Conservation (phyloP, 2,797 vertebrate species). For the Diplodus puntazzo region DNA sequence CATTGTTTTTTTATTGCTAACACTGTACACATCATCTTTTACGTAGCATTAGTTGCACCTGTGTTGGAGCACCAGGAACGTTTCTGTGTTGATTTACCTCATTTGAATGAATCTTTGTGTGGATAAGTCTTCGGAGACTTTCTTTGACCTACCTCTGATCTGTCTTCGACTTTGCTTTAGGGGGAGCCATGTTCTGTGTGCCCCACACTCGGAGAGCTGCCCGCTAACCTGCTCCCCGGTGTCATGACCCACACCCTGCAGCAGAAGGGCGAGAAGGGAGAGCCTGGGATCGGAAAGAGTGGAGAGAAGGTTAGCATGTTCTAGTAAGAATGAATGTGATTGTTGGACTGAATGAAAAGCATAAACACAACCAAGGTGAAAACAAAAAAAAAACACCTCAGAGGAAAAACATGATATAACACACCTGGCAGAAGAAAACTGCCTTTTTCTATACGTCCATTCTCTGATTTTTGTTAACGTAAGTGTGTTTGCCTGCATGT, state of each 20-base stretch:
- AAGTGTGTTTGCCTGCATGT: constrained; percentile 39
- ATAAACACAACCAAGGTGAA: constrained; percentile 15
- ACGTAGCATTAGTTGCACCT: too few species aligned
- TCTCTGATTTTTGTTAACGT: constrained; percentile 44
- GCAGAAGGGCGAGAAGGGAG: constrained; percentile 73
- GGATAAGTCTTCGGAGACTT: not conserved
- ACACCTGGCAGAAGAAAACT: not conserved
- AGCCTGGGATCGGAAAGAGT: constrained; percentile 71
- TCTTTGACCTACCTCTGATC: not conserved
- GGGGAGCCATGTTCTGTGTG: constrained; percentile 91
- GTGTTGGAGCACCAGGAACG: not conserved
- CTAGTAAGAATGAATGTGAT: constrained; percentile 1
- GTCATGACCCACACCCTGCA: constrained; percentile 37
- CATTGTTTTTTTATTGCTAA: not conserved
- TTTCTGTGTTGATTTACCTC: constrained; percentile 4
- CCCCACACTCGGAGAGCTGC: constrained; percentile 65
- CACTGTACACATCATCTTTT: not conserved
- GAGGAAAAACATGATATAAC: constrained; percentile 2
- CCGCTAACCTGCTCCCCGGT: constrained; percentile 47
- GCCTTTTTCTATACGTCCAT: not conserved
- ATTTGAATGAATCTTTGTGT: not conserved
- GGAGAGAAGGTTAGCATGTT: constrained; percentile 85
- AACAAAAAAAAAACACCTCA: constrained; percentile 3
- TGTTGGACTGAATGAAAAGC: constrained; percentile 10
- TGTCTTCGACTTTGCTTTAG: constrained; percentile 69